Percentiles rank a stretch among this genome's conserved stretches.
These are phyloP conservation scores for Conger conger DNA, from an alignment of 2,113 vertebrate genomes.

Conservation along the genomic window DNA sequence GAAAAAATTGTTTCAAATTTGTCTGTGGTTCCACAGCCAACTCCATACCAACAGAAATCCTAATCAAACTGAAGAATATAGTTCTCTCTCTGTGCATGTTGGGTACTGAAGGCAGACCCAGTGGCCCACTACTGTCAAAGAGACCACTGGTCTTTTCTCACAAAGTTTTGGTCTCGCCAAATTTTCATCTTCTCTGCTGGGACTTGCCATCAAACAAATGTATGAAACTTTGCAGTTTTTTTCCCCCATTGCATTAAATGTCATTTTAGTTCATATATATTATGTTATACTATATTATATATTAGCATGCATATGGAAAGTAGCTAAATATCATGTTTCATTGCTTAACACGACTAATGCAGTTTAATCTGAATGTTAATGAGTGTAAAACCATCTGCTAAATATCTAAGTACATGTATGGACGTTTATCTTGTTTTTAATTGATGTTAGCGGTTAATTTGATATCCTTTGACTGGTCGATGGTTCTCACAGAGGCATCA, in stretches of 20 bases:
- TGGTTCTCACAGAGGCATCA: neutral
- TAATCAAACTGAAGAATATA: neutral
- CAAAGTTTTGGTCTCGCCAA: no score
- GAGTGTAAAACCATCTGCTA: neutral
- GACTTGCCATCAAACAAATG: no score
- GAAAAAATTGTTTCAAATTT: neutral
- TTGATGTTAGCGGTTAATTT: neutral
- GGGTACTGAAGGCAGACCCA: neutral
- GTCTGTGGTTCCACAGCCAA: neutral
- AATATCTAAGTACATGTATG: neutral
- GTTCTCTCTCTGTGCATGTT: neutral
- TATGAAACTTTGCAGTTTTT: no score
- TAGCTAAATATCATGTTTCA: neutral
- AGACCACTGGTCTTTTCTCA: no score
- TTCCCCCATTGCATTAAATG: no score
- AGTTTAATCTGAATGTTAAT: neutral
- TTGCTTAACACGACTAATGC: neutral
- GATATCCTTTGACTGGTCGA: neutral
- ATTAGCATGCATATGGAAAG: neutral
- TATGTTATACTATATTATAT: neutral
- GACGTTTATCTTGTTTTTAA: neutral
- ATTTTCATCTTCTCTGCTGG: no score
- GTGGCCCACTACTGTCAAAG: no score
- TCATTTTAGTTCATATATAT: no score
- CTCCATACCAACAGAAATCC: neutral